Evolutionary conservation across 2,888 invertebrate species (phyloP).

Genomic region (Cheilosia grossa): DNA sequence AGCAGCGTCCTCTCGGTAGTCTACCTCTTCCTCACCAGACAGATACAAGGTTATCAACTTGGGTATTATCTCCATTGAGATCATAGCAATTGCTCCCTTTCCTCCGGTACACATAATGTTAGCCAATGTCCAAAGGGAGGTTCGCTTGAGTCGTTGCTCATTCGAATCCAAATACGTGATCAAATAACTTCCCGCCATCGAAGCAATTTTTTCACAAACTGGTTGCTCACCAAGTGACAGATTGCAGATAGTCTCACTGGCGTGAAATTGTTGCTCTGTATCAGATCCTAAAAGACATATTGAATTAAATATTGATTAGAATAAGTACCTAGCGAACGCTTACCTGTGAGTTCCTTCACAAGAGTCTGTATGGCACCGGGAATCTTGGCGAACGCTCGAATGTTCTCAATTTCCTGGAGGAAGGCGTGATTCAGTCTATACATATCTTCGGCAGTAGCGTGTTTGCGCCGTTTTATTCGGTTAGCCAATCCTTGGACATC

Average conservation of each 20-base stretch:
- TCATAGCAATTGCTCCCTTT: slow-evolving; percentile 77
- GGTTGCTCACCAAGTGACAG: slow-evolving; percentile 80
- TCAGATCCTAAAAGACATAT: slow-evolving; percentile 77
- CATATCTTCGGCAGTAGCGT: slow-evolving; percentile 80
- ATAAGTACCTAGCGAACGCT: neutral
- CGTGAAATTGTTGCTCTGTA: slow-evolving; percentile 78
- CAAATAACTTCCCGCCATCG: slow-evolving; percentile 80
- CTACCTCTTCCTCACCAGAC: slow-evolving; percentile 49
- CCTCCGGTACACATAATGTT: slow-evolving; percentile 79
- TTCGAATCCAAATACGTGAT: slow-evolving; percentile 79
- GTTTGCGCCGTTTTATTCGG: slow-evolving; percentile 81
- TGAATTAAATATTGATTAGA: neutral
- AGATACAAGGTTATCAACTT: slow-evolving; percentile 79
- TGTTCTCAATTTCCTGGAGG: slow-evolving; percentile 80
- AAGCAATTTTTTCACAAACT: slow-evolving; percentile 80
- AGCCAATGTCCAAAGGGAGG: slow-evolving; percentile 80
- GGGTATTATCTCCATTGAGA: slow-evolving; percentile 80
- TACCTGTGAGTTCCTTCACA: slow-evolving; percentile 81
- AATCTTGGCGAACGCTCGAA: slow-evolving; percentile 79
- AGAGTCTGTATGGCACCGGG: slow-evolving; percentile 81
- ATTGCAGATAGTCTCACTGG: slow-evolving; percentile 82
- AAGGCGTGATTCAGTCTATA: slow-evolving; percentile 81
- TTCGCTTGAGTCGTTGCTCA: slow-evolving; percentile 78
- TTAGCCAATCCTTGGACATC: slow-evolving; percentile 80
- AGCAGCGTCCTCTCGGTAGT: slow-evolving; percentile 79